Evolutionary conservation across 2,888 invertebrate species (phyloP), one percentile per base, ranked within the genome.

Genomic region (Drosophila recens): DNA sequence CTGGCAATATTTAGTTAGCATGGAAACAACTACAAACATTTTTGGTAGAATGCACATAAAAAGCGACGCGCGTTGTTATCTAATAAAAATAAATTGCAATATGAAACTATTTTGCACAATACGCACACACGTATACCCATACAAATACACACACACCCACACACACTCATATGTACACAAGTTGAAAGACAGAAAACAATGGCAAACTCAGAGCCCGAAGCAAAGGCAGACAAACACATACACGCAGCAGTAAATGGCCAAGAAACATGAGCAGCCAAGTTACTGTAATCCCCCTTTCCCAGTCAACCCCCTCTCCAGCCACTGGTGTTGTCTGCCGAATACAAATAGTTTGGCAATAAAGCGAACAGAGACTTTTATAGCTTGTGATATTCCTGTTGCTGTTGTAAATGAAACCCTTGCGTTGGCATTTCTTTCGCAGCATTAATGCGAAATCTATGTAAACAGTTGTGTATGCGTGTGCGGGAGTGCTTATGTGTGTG

Each of bases 71-170:
- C 61, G 58, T 54, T 65, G 54, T 64, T 64, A 66, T 62, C 74
- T 82, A 82, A 87, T 83, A 79, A 82, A 87, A 80, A 73, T 80
- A 86, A 80, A 84, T 75, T 80, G 86, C 77, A 87, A 79, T 87
- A 87, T 82, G 80, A 87, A 87, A 75, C 87, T 87, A 87, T 83
- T 82, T 76, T 57, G 64, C 61, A 43, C 61, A 65, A 61, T 48
- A 56, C 38, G 27, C n/a, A 59, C 0, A 56, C 51, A 52, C 20
- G 33, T 4, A 67, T 27, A 36, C 20, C 45, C 15, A 49, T 15
- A 2, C 17, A 15, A 38, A 38, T 13, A 33, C 34, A 15, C 40
- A 58, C 49, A 51, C 57, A 38, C 42, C 34, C 33, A 34, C 46
- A 8, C 27, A 53, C 33, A 13, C 3, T 36, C n/a, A 64, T 34